phyloP scores from a whole-genome alignment of 1,140 invertebrate genomes.

The Orius laevigatus region DNA sequence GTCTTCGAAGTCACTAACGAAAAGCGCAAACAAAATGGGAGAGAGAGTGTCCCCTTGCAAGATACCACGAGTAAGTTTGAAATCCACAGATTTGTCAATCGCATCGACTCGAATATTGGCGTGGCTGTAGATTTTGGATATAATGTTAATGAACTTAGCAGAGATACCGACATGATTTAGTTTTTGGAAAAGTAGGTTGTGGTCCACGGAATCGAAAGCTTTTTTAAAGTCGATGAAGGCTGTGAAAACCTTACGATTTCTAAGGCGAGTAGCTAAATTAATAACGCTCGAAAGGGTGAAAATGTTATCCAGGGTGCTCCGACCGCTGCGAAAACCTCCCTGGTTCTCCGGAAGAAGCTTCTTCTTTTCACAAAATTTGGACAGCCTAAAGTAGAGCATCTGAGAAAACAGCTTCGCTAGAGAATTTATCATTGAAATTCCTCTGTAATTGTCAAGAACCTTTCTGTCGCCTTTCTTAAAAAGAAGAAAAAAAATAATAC shows the following conservation, averaged over 20 bases:
- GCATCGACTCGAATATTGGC: constrained; percentile 13
- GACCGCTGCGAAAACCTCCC: neutral
- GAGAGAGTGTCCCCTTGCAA: constrained; percentile 19
- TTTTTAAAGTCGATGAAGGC: no score
- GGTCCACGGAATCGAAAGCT: no score
- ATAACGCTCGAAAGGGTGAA: no score
- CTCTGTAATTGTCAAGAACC: neutral
- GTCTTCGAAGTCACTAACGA: no score
- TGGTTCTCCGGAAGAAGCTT: neutral
- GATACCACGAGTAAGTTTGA: constrained; percentile 19
- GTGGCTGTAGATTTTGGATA: constrained; percentile 19
- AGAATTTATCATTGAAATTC: neutral
- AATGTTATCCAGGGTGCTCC: neutral
- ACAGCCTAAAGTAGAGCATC: neutral
- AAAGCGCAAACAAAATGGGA: constrained; percentile 16
- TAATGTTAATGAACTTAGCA: constrained; percentile 18
- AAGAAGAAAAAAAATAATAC: neutral
- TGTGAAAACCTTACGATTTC: no score
- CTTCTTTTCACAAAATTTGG: neutral
- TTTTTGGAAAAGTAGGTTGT: no score
- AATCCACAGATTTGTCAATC: neutral
- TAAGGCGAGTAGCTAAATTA: no score
- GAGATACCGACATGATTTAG: no score
- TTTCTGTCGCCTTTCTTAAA: neutral
- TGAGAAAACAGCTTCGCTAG: neutral